Evolutionary conservation across 2,888 invertebrate species (phyloP).

Genomic region (Drosophila subsilvestris): DNA sequence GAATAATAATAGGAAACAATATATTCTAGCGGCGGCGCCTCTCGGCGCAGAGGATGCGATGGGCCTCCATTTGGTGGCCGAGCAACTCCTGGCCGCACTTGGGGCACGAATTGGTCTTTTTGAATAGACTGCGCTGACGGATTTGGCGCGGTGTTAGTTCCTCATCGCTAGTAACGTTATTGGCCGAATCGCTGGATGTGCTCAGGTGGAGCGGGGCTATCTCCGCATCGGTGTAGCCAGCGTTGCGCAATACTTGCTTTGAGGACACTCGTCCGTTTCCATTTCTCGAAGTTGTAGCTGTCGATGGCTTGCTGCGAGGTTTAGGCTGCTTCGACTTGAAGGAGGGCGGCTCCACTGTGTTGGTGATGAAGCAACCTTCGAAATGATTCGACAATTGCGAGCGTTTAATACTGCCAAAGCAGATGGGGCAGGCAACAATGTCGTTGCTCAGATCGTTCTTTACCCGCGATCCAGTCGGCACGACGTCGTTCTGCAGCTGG

Average conservation of each 20-base stretch:
- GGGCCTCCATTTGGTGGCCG: conserved; percentile 75
- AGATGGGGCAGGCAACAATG: conserved; percentile 83
- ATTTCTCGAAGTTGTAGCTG: not conserved
- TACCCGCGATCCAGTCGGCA: conserved; percentile 66
- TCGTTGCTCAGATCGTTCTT: conserved; percentile 71
- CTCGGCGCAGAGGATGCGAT: conserved; percentile 76
- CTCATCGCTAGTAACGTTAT: conserved; percentile 11
- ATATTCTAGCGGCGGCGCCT: conserved; percentile 23
- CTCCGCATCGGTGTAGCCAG: conserved; percentile 74
- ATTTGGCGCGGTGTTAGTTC: conserved; percentile 56
- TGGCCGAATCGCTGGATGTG: conserved; percentile 42
- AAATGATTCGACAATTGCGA: conserved; percentile 78
- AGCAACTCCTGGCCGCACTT: conserved; percentile 78
- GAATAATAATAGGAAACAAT: not conserved
- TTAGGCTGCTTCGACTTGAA: conserved; percentile 44
- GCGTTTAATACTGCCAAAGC: conserved; percentile 81
- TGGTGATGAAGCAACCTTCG: conserved; percentile 82
- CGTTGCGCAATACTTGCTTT: conserved; percentile 57
- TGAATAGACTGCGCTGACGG: conserved; percentile 73
- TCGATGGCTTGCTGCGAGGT: conserved; percentile 18
- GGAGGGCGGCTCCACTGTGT: conserved; percentile 64
- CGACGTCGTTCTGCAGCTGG: conserved; percentile 78
- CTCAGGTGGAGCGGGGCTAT: conserved; percentile 55
- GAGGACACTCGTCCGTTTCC: conserved; percentile 9
- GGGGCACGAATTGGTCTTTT: conserved; percentile 78